Evolutionary conservation across 2,888 invertebrate genomes (phyloP).

Genomic region (Drosophila setosimentum): DNA sequence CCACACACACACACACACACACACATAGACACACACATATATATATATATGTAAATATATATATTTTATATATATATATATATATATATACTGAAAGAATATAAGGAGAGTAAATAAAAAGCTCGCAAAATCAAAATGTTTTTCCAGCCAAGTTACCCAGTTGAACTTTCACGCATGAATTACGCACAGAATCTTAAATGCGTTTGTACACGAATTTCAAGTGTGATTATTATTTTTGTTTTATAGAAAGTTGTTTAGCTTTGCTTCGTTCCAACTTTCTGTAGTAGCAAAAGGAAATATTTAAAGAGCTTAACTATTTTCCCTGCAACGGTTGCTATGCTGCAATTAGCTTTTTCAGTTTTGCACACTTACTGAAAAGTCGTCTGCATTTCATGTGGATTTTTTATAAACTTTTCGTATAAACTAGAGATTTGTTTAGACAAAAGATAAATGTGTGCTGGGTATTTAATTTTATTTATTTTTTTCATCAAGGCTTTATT

Average conservation of each 20-base stretch:
- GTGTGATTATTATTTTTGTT: background rate
- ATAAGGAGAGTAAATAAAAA: constrained; percentile 9
- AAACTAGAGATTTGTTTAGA: background rate
- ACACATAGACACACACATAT: background rate
- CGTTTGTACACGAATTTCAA: background rate
- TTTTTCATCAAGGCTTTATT: background rate
- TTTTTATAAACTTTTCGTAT: background rate
- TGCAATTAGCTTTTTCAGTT: background rate
- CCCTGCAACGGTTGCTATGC: background rate
- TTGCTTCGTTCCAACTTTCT: background rate
- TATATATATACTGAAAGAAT: constrained; percentile 7
- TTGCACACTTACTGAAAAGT: background rate
- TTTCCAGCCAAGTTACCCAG: constrained; percentile 28
- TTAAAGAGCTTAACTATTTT: background rate
- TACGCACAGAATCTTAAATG: constrained; percentile 36
- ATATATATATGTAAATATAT: constrained; percentile 5
- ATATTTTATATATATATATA: constrained; percentile 21
- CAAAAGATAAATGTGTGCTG: constrained; percentile 1
- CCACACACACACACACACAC: constrained; percentile 28
- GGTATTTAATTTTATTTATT: background rate
- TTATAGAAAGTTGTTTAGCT: background rate
- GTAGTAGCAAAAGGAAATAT: background rate
- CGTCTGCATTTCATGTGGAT: background rate
- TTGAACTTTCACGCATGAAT: constrained; percentile 42
- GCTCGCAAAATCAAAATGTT: constrained; percentile 22